A percentile compares a stretch with the other conserved stretches of the same genome.
Conservation (phyloP, 1,140 invertebrate genomes). For the Sycophaga agraensis region DNA sequence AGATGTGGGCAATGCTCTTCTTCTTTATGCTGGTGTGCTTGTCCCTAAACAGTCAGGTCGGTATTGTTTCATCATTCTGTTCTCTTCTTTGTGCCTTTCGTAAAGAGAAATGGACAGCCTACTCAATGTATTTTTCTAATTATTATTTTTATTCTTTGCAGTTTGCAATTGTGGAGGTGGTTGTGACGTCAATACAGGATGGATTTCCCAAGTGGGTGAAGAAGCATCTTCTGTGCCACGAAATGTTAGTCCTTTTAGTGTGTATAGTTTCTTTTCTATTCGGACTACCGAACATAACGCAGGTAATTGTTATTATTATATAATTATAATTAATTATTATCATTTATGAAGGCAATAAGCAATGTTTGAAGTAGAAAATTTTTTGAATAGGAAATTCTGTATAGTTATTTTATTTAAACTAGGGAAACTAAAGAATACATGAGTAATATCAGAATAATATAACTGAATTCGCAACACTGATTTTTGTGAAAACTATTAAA, state of each 20-base stretch:
- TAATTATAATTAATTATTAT: no score
- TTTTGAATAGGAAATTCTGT: no score
- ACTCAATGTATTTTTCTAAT: no score
- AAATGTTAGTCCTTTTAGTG: slow-evolving; percentile 80
- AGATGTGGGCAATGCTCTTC: slow-evolving; percentile 84
- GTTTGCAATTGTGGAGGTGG: slow-evolving; percentile 89
- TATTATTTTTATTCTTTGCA: slow-evolving; percentile 49
- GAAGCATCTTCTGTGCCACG: slow-evolving; percentile 79
- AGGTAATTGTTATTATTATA: slow-evolving; percentile 65
- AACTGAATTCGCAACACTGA: no score
- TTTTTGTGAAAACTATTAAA: no score
- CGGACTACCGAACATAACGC: slow-evolving; percentile 82
- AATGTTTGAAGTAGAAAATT: no score
- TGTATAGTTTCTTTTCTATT: slow-evolving; percentile 81
- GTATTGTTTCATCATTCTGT: slow-evolving; percentile 18
- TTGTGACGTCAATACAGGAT: slow-evolving; percentile 89
- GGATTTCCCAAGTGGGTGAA: slow-evolving; percentile 84
- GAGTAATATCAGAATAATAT: no score
- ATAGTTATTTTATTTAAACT: no score
- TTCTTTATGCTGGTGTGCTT: slow-evolving; percentile 89
- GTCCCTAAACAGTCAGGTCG: slow-evolving; percentile 88
- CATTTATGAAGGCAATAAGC: no score
- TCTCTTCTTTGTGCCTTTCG: not conserved
- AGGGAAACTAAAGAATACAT: no score
- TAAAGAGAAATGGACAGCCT: no score